phyloP scores from a whole-genome alignment of 30 jellyfish, hydroid and myxozoan species.

The Hydra vulgaris region DNA sequence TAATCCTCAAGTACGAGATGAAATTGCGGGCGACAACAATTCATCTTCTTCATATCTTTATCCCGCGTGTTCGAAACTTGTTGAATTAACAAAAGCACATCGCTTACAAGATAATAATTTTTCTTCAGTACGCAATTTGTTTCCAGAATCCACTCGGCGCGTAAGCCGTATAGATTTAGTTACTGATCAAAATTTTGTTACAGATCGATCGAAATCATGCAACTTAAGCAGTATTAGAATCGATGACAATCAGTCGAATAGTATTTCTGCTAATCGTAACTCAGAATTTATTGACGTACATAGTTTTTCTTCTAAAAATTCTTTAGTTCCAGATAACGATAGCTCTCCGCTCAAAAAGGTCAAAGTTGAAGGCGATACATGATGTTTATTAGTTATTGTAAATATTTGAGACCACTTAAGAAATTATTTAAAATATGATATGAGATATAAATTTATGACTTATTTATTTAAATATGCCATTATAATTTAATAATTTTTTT shows the following conservation, averaged over 20 bases:
- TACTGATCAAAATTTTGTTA: background rate
- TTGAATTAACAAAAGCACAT: conserved; percentile 18
- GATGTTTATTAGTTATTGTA: no score
- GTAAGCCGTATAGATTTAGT: background rate
- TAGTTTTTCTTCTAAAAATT: background rate
- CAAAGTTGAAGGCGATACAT: background rate
- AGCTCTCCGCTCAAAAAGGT: background rate
- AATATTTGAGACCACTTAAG: no score
- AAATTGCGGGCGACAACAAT: background rate
- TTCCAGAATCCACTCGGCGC: background rate
- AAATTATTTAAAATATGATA: no score
- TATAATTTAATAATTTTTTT: no score
- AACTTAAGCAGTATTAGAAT: background rate
- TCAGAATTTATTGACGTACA: background rate
- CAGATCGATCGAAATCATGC: background rate
- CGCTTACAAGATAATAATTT: background rate
- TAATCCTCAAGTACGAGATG: background rate
- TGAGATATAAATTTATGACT: no score
- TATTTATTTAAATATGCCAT: no score
- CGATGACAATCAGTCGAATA: background rate
- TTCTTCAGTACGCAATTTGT: background rate
- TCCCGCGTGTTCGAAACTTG: conserved; percentile 94
- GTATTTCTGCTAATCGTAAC: background rate
- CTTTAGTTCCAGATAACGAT: background rate
- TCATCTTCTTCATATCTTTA: conserved; percentile 21